phyloP scores from a whole-genome alignment of 2,113 vertebrate species.

The Potamarius usumacintae region DNA sequence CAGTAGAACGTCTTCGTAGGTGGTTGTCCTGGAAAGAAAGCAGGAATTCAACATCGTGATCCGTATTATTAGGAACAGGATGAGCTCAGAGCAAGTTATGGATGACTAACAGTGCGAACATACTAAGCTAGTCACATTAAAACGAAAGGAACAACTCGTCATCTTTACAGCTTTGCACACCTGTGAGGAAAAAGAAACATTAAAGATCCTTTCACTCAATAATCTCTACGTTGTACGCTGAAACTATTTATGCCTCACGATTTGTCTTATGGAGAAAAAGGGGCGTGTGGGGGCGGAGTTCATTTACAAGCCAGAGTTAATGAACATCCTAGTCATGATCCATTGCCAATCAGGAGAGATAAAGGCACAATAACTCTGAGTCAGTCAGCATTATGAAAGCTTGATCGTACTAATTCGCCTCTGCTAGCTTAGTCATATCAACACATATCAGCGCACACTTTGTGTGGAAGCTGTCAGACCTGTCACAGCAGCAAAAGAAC shows the following conservation, averaged over 20 bases:
- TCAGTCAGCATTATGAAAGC: neutral
- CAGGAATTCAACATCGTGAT: neutral
- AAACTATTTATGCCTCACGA: neutral
- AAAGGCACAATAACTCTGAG: neutral
- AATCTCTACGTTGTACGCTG: neutral
- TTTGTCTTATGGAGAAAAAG: neutral
- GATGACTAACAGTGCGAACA: too few species aligned
- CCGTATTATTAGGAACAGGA: neutral
- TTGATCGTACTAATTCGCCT: neutral
- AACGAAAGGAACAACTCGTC: too few species aligned
- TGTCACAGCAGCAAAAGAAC: constrained; percentile 85
- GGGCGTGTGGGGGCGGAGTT: neutral
- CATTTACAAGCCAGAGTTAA: neutral
- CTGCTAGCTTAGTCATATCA: neutral
- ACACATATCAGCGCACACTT: neutral
- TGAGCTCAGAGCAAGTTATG: neutral
- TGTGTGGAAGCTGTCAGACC: constrained; percentile 65
- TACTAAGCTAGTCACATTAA: neutral
- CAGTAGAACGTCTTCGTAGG: constrained; percentile 74
- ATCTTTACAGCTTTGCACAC: too few species aligned
- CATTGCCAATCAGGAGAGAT: neutral
- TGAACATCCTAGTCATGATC: neutral
- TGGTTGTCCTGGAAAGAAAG: constrained; percentile 69
- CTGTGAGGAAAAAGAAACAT: neutral
- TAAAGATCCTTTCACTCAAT: neutral